These are phyloP conservation scores for Oceanites oceanicus DNA, from an alignment of 2,113 vertebrate genomes.

Conservation along the genomic window DNA sequence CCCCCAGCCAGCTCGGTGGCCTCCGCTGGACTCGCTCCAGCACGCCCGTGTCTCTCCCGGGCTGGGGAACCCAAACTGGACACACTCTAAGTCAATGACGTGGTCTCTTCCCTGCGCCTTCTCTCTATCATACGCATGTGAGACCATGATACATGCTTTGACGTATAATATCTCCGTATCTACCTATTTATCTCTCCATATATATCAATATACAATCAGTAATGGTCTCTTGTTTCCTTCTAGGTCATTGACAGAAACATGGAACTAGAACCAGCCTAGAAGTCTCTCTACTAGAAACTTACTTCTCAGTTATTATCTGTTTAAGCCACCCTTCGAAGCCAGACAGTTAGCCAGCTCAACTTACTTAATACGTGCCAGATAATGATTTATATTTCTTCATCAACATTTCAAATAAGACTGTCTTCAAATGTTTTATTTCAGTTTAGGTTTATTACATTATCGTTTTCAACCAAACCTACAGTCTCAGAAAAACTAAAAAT, in stretches of 20 bases:
- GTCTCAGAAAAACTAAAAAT: neutral
- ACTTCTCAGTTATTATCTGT: neutral
- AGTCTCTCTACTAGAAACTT: neutral
- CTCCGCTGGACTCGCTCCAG: neutral
- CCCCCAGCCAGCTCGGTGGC: neutral
- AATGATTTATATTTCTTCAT: neutral
- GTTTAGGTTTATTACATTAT: neutral
- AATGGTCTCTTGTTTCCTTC: neutral
- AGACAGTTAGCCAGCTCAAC: neutral
- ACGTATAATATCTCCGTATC: neutral
- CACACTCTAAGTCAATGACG: neutral
- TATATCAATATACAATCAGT: neutral
- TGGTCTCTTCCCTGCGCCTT: neutral
- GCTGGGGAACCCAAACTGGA: neutral
- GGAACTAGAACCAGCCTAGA: neutral
- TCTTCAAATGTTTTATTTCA: neutral
- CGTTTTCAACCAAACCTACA: neutral
- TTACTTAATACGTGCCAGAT: neutral
- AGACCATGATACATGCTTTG: neutral
- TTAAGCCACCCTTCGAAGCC: neutral
- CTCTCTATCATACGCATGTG: fast-evolving
- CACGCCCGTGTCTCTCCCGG: neutral
- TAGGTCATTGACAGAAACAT: neutral
- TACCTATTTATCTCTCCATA: neutral
- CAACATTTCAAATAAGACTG: neutral